A percentile compares a stretch with the other conserved stretches of the same genome.
Conservation (phyloP, 2,113 vertebrate genomes). For the Upupa epops region DNA sequence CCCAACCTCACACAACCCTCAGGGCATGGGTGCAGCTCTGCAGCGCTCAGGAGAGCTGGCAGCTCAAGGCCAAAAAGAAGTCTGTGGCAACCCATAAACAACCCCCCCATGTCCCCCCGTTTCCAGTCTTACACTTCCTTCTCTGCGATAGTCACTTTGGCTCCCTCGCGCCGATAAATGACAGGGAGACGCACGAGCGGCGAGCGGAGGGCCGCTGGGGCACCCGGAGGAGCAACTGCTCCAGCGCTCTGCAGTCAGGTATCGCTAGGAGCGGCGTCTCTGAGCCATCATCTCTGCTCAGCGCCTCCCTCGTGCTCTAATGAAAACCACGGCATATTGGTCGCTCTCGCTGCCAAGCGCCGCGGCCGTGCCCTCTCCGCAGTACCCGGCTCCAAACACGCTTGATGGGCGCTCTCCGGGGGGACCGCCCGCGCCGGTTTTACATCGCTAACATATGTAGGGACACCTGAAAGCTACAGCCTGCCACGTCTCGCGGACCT, state of each 20-base stretch:
- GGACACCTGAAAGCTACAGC: slow-evolving; percentile 83
- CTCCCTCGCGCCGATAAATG: not conserved
- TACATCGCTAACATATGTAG: slow-evolving; percentile 89
- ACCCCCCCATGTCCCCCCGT: not conserved
- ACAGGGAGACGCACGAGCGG: not conserved
- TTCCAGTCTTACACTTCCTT: not conserved
- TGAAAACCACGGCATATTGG: slow-evolving; percentile 91
- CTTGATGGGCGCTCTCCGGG: slow-evolving; percentile 82
- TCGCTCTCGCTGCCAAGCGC: slow-evolving; percentile 85
- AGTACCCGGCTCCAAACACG: slow-evolving; percentile 87
- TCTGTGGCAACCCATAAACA: not conserved
- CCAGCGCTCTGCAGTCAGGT: slow-evolving; percentile 29
- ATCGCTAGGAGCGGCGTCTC: slow-evolving; percentile 36
- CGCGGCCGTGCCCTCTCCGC: slow-evolving; percentile 87
- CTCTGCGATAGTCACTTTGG: not conserved
- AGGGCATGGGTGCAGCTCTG: not conserved
- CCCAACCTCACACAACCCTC: rapidly evolving
- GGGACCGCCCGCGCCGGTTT: slow-evolving; percentile 77
- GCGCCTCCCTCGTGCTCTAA: slow-evolving; percentile 74
- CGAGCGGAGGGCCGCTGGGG: rapidly evolving
- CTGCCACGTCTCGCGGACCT: slow-evolving; percentile 73
- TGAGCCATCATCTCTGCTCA: slow-evolving; percentile 62
- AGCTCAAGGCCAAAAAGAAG: not conserved
- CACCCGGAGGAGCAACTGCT: not conserved
- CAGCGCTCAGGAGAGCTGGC: rapidly evolving